Base-by-base conservation (phyloP, 2,888 invertebrate species). In the Mesorhabditis sp. region DNA sequence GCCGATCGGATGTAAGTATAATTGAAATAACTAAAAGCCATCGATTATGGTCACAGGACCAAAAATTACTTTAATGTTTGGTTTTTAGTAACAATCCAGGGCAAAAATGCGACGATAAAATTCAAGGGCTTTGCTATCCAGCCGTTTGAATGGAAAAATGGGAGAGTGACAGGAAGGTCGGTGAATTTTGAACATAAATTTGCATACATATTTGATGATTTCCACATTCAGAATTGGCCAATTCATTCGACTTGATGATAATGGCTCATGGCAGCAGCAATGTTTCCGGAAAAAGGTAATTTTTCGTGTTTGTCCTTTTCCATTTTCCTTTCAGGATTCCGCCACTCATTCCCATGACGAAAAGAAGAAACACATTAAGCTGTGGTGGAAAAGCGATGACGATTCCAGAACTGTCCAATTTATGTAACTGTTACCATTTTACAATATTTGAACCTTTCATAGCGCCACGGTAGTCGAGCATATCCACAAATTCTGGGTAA, bases 61-160 rank as follows among this genome's bases (percentile, higher is more conserved):
- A 1, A 50, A 50, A 62, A 2, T 62, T 15, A n/a, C 7, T 6
- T 62, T 15, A 13, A 62, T 6, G 10, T 6, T 13, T 62, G 28
- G 15, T 67, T 43, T 81, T 43, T 71, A 81, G 83, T 84, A 58
- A 80, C 81, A 28, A 70, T 84, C 5, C 80, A 76, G 72, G 84
- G 84, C 10, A 79, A 77, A 64, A 80, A 81, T 63, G 80, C 80
- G 50, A 75, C 78, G 2, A 71, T 78, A 10, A 75, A 81, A 75
- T 84, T 82, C 78, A 85, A 82, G 69, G 84, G 84, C 44, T 84
- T 84, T 70, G 82, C 79, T 4, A 81, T 84, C 63, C 84, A 84
- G 65, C 83, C 84, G 2, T 73, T 80, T 66, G 76, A 79, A 66
- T 84, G 76, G 75, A 77, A 78, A 64, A 82, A 83, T n/a, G 72